Evolutionary conservation across 2,113 vertebrate species (phyloP).

Genomic region (Petaurus breviceps): DNA sequence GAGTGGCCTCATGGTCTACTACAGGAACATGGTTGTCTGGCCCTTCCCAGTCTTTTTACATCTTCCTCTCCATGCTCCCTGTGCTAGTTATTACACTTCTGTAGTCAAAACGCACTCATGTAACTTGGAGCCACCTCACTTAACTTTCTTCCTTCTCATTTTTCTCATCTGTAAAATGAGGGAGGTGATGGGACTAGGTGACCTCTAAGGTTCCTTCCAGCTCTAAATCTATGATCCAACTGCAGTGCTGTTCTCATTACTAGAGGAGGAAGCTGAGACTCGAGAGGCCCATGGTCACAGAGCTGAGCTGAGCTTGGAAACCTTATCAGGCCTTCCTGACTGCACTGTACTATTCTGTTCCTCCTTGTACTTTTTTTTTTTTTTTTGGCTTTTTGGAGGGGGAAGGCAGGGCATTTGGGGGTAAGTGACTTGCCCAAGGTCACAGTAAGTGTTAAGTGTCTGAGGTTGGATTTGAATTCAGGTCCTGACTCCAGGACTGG

Average conservation of each 20-base stretch:
- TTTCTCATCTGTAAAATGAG: background rate
- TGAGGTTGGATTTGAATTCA: too few relatives aligned
- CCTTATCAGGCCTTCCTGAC: too few relatives aligned
- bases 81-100: background rate
- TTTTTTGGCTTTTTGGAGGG: too few relatives aligned
- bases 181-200: background rate
- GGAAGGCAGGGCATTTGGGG: too few relatives aligned
- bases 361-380: too few relatives aligned
- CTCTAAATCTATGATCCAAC: background rate
- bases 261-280: background rate
- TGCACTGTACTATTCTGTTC: too few relatives aligned
- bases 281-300: too few relatives aligned
- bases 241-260: background rate
- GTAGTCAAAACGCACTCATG: background rate
- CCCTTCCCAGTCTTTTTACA: background rate
- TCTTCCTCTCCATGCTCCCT: background rate
- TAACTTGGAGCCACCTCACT: background rate
- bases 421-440: too few relatives aligned
- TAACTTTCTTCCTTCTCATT: background rate
- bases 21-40: background rate
- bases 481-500: too few relatives aligned
- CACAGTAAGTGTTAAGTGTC: too few relatives aligned
- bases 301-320: too few relatives aligned
- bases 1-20: background rate
- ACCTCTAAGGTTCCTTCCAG: background rate